Evolutionary conservation across 2,888 invertebrate species (phyloP).

Genomic region (Xanthia icteritia): DNA sequence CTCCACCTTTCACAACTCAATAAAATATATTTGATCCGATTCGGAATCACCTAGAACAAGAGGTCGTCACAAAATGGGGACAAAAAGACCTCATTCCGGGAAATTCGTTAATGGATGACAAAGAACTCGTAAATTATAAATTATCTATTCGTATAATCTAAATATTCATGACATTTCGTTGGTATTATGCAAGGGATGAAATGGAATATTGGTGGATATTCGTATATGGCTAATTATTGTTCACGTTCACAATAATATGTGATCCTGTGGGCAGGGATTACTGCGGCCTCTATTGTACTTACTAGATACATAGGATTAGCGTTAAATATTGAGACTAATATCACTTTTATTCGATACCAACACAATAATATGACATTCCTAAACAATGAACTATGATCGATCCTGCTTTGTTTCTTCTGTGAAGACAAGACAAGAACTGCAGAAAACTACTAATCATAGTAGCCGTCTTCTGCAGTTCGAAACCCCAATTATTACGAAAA

Average conservation of each 20-base stretch:
- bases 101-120: constrained; percentile 78
- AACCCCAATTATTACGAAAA: constrained; percentile 6
- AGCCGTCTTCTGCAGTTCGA: background rate
- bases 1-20: background rate
- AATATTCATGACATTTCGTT: constrained; percentile 52
- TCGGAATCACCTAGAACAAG: constrained; percentile 9
- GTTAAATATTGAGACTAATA: constrained; percentile 37
- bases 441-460: background rate
- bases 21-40: constrained; percentile 3
- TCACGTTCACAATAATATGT: constrained; percentile 26
- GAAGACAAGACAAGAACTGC: background rate
- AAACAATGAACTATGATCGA: constrained; percentile 21
- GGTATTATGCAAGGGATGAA: constrained; percentile 42
- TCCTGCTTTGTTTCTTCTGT: background rate
- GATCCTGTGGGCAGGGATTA: constrained; percentile 42
- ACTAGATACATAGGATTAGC: constrained; percentile 44
- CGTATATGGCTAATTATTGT: constrained; percentile 36
- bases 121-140: constrained; percentile 67
- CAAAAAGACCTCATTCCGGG: constrained; percentile 66
- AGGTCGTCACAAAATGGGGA: constrained; percentile 57
- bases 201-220: constrained; percentile 29
- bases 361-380: constrained; percentile 9
- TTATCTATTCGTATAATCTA: constrained; percentile 49
- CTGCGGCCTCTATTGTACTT: constrained; percentile 23
- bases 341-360: constrained; percentile 10